A percentile compares a stretch with the other conserved stretches of the same genome.
These are phyloP conservation scores for Cepaea nemoralis DNA, from an alignment of 1,140 invertebrate genomes.

Conservation along the genomic window DNA sequence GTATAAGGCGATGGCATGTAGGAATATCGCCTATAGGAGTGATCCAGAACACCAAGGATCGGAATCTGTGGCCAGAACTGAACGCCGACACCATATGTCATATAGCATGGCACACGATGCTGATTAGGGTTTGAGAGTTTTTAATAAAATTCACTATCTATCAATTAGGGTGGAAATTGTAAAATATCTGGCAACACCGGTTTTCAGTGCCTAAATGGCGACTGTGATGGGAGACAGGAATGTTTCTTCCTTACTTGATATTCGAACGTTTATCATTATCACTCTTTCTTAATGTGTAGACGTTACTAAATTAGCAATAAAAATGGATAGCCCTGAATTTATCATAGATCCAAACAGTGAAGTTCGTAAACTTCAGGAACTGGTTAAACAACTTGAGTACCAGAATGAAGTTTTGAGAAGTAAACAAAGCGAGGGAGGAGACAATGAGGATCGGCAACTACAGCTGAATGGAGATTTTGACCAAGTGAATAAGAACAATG, in stretches of 20 bases:
- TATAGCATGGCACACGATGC: too few species aligned
- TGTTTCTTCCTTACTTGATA: background rate
- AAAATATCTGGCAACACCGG: too few species aligned
- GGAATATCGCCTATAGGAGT: too few species aligned
- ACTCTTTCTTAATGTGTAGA: background rate
- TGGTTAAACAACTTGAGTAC: conserved; percentile 71
- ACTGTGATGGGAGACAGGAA: background rate
- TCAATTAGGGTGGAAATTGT: too few species aligned
- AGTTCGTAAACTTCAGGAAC: conserved; percentile 71
- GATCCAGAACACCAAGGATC: too few species aligned
- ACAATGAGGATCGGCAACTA: conserved; percentile 48
- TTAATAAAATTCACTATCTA: too few species aligned
- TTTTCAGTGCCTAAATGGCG: background rate
- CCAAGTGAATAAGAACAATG: conserved; percentile 48
- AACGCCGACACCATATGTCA: too few species aligned
- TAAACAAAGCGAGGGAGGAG: conserved; percentile 55
- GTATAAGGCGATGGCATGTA: too few species aligned
- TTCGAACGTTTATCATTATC: background rate
- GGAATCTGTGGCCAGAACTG: too few species aligned
- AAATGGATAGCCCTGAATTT: conserved; percentile 52
- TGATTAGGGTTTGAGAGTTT: too few species aligned
- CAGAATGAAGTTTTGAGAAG: conserved; percentile 71
- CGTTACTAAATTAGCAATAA: background rate
- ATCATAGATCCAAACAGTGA: conserved; percentile 69
- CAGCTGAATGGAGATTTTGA: conserved; percentile 47